Conservation (phyloP, 2,888 invertebrate species). For the Yponomeuta plumbellus region DNA sequence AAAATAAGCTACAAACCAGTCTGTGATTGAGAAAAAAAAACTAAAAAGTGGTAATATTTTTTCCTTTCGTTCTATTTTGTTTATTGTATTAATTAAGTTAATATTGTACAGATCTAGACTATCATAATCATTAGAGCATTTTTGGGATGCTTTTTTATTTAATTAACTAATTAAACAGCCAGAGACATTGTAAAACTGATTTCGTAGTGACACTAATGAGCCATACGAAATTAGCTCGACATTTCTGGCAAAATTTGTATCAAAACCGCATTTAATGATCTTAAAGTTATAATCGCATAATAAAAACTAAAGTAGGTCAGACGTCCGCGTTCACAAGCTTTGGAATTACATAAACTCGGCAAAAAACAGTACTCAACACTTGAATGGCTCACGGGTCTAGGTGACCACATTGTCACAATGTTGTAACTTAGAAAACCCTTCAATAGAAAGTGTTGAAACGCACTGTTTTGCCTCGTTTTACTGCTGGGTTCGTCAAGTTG, state of each 20-base stretch:
- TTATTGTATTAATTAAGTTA: neutral
- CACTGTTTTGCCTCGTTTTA: constrained; percentile 1
- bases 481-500: constrained; percentile 1
- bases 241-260: neutral
- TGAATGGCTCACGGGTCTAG: neutral
- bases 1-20: neutral
- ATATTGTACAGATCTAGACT: neutral
- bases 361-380: neutral
- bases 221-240: neutral
- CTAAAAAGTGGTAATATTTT: neutral
- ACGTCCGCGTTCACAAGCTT: neutral
- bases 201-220: neutral
- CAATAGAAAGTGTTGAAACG: constrained; percentile 8
- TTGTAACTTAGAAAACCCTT: neutral
- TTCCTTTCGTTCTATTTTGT: neutral
- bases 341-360: neutral
- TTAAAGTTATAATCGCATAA: neutral
- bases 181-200: neutral
- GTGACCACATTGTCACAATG: neutral
- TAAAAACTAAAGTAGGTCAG: neutral
- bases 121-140: neutral
- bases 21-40: neutral
- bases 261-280: neutral
- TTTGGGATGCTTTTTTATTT: neutral
- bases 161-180: too few species aligned